These are phyloP conservation scores for Euspilapteryx auroguttella DNA, from an alignment of 2,888 invertebrate genomes.

Conservation along the genomic window DNA sequence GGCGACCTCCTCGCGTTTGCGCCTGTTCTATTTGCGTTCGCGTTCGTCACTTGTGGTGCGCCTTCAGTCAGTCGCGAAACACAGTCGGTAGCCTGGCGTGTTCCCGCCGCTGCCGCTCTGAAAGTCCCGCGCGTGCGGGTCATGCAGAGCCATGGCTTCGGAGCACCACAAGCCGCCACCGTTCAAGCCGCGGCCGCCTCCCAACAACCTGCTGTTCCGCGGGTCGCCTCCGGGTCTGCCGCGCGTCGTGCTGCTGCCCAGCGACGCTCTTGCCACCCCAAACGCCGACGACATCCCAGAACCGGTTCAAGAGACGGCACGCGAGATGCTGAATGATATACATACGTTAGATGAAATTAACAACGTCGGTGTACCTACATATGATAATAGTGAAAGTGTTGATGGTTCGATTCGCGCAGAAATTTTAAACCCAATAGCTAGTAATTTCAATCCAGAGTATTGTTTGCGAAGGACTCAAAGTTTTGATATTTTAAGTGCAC, in stretches of 20 bases:
- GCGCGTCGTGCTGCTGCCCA: conserved; percentile 53
- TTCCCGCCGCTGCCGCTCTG: conserved; percentile 34
- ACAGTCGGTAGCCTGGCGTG: conserved; percentile 52
- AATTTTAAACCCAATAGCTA: too few relatives aligned
- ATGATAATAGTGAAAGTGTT: too few relatives aligned
- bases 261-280: conserved; percentile 19
- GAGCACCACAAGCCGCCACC: too few relatives aligned
- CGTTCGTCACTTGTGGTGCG: conserved; percentile 52
- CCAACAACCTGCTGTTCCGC: conserved; percentile 8
- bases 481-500: conserved; percentile 45
- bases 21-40: conserved; percentile 59
- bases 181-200: neutral
- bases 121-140: conserved; percentile 28
- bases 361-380: conserved; percentile 48
- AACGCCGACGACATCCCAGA: conserved; percentile 14
- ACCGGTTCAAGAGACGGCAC: too few relatives aligned
- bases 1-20: conserved; percentile 58
- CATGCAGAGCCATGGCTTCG: conserved; percentile 55
- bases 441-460: too few relatives aligned
- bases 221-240: conserved; percentile 51
- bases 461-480: conserved; percentile 42
- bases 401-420: too few relatives aligned
- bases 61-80: conserved; percentile 58
- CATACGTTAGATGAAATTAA: conserved; percentile 36
- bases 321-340: conserved; percentile 12